phyloP scores from a whole-genome alignment of 2,888 invertebrate species.

The Neuroscelio doddi region DNA sequence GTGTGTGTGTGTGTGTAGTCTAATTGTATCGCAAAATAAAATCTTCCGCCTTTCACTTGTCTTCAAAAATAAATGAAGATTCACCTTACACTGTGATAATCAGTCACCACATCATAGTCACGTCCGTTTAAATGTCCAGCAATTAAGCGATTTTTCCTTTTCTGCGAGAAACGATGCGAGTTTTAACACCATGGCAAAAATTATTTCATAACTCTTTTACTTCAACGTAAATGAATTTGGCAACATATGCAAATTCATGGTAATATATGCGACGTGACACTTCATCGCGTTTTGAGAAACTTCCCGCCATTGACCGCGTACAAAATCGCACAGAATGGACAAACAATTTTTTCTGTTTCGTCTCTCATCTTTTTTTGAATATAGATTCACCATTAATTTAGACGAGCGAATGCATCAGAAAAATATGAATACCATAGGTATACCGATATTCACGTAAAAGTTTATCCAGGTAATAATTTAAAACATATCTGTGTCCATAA shows the following conservation, averaged over 20 bases:
- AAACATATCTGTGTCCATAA: no score
- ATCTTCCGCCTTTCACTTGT: not conserved
- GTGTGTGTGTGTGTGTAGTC: no score
- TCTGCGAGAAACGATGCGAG: conserved; percentile 16
- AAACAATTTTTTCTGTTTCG: not conserved
- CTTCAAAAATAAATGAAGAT: not conserved
- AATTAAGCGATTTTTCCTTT: conserved; percentile 8
- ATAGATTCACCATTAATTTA: not conserved
- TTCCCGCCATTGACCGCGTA: conserved; percentile 8
- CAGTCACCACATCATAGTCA: no score
- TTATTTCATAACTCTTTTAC: conserved; percentile 55
- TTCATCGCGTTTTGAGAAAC: conserved; percentile 26
- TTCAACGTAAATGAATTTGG: conserved; percentile 58
- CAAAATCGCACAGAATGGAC: not conserved
- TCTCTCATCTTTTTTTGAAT: not conserved
- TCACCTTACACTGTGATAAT: no score
- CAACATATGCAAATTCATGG: conserved; percentile 60
- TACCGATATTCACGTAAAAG: no score
- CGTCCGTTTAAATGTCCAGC: conserved; percentile 13
- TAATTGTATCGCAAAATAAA: not conserved
- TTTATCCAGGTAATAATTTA: no score
- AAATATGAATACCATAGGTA: no score
- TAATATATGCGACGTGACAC: conserved; percentile 55
- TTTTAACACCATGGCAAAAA: conserved; percentile 25
- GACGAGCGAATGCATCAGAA: no score